Conservation (phyloP, 2,888 invertebrate genomes). For the Hydrotaea diabolus region DNA sequence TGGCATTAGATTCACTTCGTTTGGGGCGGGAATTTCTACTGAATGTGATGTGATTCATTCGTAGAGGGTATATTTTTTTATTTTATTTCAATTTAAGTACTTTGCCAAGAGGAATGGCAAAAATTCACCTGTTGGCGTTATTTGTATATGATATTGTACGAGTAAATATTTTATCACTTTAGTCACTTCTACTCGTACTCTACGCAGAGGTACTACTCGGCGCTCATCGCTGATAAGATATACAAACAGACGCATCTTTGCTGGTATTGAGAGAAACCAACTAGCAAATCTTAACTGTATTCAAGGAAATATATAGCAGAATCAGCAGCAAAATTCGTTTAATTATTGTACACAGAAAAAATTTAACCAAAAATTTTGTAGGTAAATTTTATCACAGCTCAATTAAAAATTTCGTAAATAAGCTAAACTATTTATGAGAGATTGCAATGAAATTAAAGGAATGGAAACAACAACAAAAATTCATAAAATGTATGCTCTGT, state of each 20-base stretch:
- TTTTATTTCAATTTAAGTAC: background rate
- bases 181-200: background rate
- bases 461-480: too few relatives aligned
- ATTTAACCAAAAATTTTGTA: too few relatives aligned
- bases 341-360: too few relatives aligned
- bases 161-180: constrained; percentile 26
- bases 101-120: background rate
- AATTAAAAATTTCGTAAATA: too few relatives aligned
- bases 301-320: too few relatives aligned
- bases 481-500: too few relatives aligned
- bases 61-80: background rate
- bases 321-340: too few relatives aligned
- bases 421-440: too few relatives aligned
- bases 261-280: background rate
- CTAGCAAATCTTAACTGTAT: background rate
- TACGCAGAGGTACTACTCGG: background rate
- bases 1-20: background rate
- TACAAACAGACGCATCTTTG: background rate
- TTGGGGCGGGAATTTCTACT: background rate
- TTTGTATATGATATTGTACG: background rate
- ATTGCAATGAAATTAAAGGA: too few relatives aligned
- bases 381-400: too few relatives aligned
- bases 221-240: background rate
- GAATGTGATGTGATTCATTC: constrained; percentile 25
- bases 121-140: constrained; percentile 15